Conservation (phyloP, 2,113 vertebrate genomes). For the Athene noctua region DNA sequence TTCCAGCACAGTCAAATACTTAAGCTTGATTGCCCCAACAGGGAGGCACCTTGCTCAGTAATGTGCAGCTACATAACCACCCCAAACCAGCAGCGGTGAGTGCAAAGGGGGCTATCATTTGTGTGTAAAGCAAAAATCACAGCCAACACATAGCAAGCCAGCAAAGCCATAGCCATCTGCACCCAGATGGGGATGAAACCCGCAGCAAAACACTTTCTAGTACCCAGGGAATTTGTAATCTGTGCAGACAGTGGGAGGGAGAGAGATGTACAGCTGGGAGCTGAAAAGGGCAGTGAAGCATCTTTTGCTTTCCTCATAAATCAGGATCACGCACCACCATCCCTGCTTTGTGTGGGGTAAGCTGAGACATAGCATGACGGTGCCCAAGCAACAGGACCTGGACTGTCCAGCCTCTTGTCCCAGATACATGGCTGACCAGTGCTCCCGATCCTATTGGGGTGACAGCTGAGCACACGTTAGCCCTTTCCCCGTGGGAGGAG, state of each 20-base stretch:
- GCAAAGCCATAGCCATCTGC: not conserved
- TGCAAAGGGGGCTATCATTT: not conserved
- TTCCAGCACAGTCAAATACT: not conserved
- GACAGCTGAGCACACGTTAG: not conserved
- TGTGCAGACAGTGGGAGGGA: not conserved
- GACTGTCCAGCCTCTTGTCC: not conserved
- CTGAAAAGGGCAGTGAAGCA: not conserved
- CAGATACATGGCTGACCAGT: fast-evolving
- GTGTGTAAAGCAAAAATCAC: not conserved
- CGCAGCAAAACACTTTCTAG: not conserved
- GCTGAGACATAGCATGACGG: not conserved
- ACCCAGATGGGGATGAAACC: not conserved
- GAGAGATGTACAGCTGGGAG: not conserved
- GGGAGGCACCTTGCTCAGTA: not conserved
- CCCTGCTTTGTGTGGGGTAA: not conserved
- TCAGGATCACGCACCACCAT: not conserved
- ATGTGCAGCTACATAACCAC: not conserved
- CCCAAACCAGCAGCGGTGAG: not conserved
- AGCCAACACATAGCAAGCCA: not conserved
- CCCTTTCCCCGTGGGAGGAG: not conserved
- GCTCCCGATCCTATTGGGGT: not conserved
- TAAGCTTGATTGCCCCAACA: not conserved
- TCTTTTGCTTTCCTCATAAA: not conserved
- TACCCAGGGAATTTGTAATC: not conserved
- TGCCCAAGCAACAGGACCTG: not conserved